Percentiles rank a stretch among this genome's conserved stretches.
Conservation (phyloP, 2,113 vertebrate genomes). For the Hoplias malabaricus region DNA sequence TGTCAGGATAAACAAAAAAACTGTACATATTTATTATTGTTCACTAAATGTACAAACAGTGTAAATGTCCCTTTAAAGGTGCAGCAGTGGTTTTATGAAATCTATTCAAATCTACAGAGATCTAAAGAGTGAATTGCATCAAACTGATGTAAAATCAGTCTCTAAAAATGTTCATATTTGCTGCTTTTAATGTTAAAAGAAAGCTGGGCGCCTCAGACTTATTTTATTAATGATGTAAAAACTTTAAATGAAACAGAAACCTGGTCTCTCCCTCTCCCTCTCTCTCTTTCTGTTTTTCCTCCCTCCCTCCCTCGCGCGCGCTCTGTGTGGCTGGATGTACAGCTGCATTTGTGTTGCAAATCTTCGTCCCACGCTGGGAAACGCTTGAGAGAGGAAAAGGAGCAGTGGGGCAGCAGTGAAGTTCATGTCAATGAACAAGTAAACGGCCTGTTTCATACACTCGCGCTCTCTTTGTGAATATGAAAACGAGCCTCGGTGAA, state of each 20-base stretch:
- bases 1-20: too few species aligned
- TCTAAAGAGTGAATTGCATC: too few species aligned
- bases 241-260: slow-evolving; percentile 79
- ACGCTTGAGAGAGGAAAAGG: slow-evolving; percentile 90
- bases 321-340: slow-evolving; percentile 73
- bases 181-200: too few species aligned
- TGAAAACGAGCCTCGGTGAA: slow-evolving; percentile 92
- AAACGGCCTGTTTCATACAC: slow-evolving; percentile 89
- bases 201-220: not conserved
- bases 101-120: too few species aligned
- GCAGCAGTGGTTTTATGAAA: too few species aligned
- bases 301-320: not conserved
- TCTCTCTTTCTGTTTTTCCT: slow-evolving; percentile 51
- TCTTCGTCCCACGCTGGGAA: slow-evolving; percentile 89
- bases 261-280: slow-evolving; percentile 58
- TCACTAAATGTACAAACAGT: not conserved
- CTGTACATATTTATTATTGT: not conserved
- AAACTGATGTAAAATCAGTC: too few species aligned
- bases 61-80: too few species aligned
- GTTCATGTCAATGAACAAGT: slow-evolving; percentile 91
- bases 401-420: slow-evolving; percentile 89
- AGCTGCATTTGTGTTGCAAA: slow-evolving; percentile 91
- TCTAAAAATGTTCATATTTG: too few species aligned
- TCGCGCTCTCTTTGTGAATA: slow-evolving; percentile 87
- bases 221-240: slow-evolving; percentile 56